These are phyloP conservation scores for Portunus trituberculatus DNA, from an alignment of 1,140 invertebrate genomes.

Conservation along the genomic window DNA sequence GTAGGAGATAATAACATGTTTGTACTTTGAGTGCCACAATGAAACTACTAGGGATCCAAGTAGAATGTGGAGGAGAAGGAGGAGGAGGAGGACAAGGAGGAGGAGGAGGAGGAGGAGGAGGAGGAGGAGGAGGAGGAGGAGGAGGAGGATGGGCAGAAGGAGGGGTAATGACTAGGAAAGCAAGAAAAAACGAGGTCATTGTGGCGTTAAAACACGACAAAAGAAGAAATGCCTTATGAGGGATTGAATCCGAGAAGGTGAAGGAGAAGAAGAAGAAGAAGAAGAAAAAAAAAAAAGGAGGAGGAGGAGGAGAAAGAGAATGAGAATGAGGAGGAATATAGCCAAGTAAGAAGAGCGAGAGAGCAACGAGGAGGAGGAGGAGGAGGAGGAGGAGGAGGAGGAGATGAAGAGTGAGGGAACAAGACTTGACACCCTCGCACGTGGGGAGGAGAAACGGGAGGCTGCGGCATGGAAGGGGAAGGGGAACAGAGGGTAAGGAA, in stretches of 20 bases:
- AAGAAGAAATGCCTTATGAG: no score
- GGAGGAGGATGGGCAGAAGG: background rate
- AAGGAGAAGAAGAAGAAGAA: background rate
- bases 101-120: slow-evolving; percentile 30
- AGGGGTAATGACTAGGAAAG: no score
- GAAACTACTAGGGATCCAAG: no score
- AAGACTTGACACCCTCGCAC: slow-evolving; percentile 42
- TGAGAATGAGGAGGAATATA: background rate
- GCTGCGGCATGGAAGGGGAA: background rate
- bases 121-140: slow-evolving; percentile 39
- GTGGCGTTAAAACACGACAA: no score
- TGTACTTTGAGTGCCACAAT: no score
- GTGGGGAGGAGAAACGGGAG: slow-evolving; percentile 37
- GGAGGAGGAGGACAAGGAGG: slow-evolving; percentile 32
- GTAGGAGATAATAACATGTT: background rate
- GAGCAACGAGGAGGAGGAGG: background rate
- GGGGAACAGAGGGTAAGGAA: background rate
- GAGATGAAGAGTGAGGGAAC: background rate
- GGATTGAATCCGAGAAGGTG: no score
- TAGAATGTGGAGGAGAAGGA: slow-evolving; percentile 27
- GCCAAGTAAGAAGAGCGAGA: background rate
- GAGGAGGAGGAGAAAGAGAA: background rate
- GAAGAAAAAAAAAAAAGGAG: no score
- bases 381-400: slow-evolving; percentile 26
- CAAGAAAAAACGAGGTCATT: no score